Conservation (phyloP, 2,888 invertebrate genomes). For the Busseola fusca region DNA sequence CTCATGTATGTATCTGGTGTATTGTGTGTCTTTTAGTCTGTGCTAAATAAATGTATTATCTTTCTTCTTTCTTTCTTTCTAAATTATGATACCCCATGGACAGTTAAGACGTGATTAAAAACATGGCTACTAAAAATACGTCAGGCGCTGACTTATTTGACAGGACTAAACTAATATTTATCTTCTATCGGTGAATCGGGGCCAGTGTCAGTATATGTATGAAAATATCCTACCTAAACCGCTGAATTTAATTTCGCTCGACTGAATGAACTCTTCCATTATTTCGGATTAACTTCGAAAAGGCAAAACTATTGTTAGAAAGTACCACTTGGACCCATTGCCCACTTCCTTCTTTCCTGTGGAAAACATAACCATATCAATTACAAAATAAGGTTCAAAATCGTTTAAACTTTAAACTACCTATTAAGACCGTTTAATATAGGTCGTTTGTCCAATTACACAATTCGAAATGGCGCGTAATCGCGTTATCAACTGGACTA, state of each 20-base stretch:
- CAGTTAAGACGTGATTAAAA: too few relatives aligned
- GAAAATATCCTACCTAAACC: background rate
- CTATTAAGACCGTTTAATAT: slow-evolving; percentile 47
- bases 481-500: slow-evolving; percentile 61
- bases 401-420: slow-evolving; percentile 24
- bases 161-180: too few relatives aligned
- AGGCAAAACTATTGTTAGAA: slow-evolving; percentile 22
- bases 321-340: slow-evolving; percentile 17
- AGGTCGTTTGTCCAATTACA: slow-evolving; percentile 62
- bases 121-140: too few relatives aligned
- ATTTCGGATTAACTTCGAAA: slow-evolving; percentile 18
- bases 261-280: background rate
- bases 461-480: slow-evolving; percentile 60
- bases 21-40: too few relatives aligned
- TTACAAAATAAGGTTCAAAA: slow-evolving; percentile 35
- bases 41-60: too few relatives aligned
- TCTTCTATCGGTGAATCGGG: too few relatives aligned
- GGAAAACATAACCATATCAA: slow-evolving; percentile 33
- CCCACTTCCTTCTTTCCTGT: slow-evolving; percentile 27
- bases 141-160: too few relatives aligned
- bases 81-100: too few relatives aligned
- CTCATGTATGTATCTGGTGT: too few relatives aligned
- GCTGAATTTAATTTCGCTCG: background rate
- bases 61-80: too few relatives aligned
- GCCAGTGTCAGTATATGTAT: too few relatives aligned